A percentile compares a stretch with the other conserved stretches of the same genome.
phyloP scores from a whole-genome alignment of 2,797 vertebrate genomes.

The Luscinia megarhynchos region DNA sequence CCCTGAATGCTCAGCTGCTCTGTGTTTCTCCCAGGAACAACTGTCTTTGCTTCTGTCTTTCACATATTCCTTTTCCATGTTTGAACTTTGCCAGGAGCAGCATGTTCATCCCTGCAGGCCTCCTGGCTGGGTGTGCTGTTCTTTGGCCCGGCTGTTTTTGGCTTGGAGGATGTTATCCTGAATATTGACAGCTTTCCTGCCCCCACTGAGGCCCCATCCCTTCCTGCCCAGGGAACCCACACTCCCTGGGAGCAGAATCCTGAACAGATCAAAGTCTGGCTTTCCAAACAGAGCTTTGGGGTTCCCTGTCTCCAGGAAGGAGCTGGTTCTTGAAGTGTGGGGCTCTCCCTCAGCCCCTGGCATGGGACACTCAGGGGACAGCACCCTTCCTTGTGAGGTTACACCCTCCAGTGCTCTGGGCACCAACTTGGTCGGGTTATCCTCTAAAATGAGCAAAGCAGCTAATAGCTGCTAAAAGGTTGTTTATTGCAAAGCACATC shows the following conservation, averaged over 20 bases:
- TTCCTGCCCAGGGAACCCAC: not conserved
- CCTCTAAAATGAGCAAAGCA: no score
- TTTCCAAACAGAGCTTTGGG: not conserved
- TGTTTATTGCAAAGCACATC: no score
- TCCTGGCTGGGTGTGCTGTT: not conserved
- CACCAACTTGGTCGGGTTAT: no score
- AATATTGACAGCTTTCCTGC: not conserved
- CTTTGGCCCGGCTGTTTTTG: not conserved
- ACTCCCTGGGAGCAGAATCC: not conserved
- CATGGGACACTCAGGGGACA: not conserved
- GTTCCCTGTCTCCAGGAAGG: not conserved
- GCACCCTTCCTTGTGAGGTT: no score
- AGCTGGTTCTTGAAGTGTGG: not conserved
- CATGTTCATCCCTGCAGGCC: not conserved
- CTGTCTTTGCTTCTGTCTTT: not conserved
- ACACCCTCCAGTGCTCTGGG: no score
- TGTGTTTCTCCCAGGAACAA: not conserved
- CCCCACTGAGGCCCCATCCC: not conserved
- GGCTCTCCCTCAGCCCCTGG: not conserved
- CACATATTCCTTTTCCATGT: not conserved
- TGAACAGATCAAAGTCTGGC: not conserved
- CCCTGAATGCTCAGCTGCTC: not conserved
- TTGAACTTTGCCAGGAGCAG: not conserved
- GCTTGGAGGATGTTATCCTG: not conserved
- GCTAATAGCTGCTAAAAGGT: no score